Percentiles rank a stretch among this genome's conserved stretches.
Evolutionary conservation across 2,888 invertebrate genomes (phyloP).

Genomic region (Sinohyriopsis cumingii): DNA sequence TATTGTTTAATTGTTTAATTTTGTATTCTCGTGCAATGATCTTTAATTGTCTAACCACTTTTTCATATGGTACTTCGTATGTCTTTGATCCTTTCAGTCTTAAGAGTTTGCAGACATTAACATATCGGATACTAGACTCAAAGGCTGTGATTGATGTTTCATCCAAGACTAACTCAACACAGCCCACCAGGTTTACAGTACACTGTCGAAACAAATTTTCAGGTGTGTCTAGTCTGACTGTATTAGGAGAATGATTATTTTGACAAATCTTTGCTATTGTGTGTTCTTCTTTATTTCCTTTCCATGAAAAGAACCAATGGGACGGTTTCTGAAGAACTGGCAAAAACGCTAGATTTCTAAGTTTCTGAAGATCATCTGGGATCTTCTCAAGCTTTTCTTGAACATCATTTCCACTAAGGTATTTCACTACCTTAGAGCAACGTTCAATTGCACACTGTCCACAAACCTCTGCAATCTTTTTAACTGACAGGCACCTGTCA

Average conservation of each 20-base stretch:
- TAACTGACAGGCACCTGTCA: too few species aligned
- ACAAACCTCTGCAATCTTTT: too few species aligned
- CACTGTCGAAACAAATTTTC: constrained; percentile 10
- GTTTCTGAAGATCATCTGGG: background rate
- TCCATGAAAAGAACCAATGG: constrained; percentile 47
- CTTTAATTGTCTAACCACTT: constrained; percentile 8
- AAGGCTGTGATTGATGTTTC: background rate
- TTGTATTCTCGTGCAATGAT: constrained; percentile 4
- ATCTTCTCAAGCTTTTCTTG: too few species aligned
- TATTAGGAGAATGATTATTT: background rate
- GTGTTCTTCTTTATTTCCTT: constrained; percentile 11
- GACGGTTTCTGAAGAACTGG: constrained; percentile 42
- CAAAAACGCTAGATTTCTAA: constrained; percentile 21
- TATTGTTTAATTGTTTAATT: background rate
- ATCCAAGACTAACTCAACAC: constrained; percentile 18
- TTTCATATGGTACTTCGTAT: constrained; percentile 1
- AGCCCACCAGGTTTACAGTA: constrained; percentile 13
- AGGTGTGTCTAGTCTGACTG: constrained; percentile 19
- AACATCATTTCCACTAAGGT: too few species aligned
- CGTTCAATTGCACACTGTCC: too few species aligned
- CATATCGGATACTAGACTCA: too few species aligned
- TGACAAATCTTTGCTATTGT: too few species aligned
- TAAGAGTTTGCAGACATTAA: too few species aligned
- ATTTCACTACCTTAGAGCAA: too few species aligned
- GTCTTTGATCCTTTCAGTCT: background rate